Base-by-base conservation (phyloP, 2,113 vertebrate genomes). In the Brachyistius frenatus region DNA sequence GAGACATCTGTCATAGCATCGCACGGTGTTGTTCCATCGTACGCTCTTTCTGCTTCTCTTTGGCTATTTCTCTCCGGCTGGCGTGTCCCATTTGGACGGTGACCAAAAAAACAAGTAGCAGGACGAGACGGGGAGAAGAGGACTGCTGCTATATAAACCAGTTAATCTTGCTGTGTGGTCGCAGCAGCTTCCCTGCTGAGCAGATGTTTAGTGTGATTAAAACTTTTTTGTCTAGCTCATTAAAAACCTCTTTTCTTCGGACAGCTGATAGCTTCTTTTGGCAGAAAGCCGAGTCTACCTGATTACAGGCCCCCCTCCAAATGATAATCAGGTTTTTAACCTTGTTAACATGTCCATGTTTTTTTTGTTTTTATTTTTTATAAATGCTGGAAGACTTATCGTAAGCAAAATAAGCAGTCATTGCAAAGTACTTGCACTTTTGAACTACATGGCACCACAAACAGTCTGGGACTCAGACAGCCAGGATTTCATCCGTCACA, bases 141-240 rank as follows among this genome's bases (percentile, higher is more conserved):
- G 39, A 32, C 54, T 37, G 82, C 74, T 68, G 81, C 70, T 80
- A 23, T 66, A 55, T 66, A 73, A 88, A 81, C 76, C 37, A 78
- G 67, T 82, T 88, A 74, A 92, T 84, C 86, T 73, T 2, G 76
- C 61, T 62, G 85, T 76, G 63, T 66, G 61, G 84, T 76, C 60
- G 57, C 65, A 74, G 61, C 77, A 73, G 78, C 73, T 86, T 81
- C 77, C 65, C 76, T 16, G 23, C 37, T 41, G 70, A 88, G 80
- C 90, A 91, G 91, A 90, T 93, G 89, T 88, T 88, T 83, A 54
- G 85, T 11, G 13, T 88, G 66, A 90, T 92, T 89, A 76, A 81
- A 91, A 81, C 39, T 69, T 83, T 23, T 83, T 89, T 86, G 84
- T 86, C 78, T 70, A 46, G 78, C 76, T 88, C 80, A 86, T 92